Percentiles rank a stretch among this genome's conserved stretches.
phyloP scores from a whole-genome alignment of 1,140 invertebrate species.

The Melitaea cinxia region DNA sequence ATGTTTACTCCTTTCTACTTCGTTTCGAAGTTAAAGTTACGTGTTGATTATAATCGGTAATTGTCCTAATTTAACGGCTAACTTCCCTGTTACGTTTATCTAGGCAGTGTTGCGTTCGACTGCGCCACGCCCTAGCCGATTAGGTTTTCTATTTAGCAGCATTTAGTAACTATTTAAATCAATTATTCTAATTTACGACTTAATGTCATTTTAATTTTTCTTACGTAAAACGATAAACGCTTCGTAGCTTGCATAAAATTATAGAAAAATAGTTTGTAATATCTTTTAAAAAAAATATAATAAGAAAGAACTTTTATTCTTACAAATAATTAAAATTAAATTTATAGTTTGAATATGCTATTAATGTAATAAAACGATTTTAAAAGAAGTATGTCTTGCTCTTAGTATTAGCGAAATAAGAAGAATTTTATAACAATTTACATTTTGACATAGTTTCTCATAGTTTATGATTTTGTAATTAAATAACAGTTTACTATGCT shows the following conservation, averaged over 20 bases:
- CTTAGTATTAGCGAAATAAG: conserved; percentile 1
- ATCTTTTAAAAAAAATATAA: no score
- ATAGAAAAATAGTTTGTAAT: not conserved
- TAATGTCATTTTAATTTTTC: not conserved
- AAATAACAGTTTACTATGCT: conserved; percentile 13
- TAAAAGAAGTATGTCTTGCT: no score
- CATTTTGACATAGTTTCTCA: conserved; percentile 6
- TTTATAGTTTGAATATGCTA: no score
- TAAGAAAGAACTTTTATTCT: no score
- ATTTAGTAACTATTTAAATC: conserved; percentile 9
- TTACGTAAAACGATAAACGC: not conserved
- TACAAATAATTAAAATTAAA: no score
- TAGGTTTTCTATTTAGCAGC: conserved; percentile 6
- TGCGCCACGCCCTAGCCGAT: not conserved
- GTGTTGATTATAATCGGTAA: conserved; percentile 8
- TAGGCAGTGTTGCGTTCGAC: not conserved
- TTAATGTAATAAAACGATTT: no score
- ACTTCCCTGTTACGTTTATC: conserved; percentile 16
- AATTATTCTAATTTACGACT: not conserved
- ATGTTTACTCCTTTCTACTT: no score
- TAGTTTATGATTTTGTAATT: conserved; percentile 11
- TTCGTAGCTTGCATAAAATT: not conserved
- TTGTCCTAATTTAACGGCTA: conserved; percentile 15
- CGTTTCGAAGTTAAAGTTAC: conserved; percentile 1
- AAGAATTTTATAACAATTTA: not conserved